phyloP scores from a whole-genome alignment of 37 sponge, comb jelly and placozoan species.

The Lycopodina hypogea region DNA sequence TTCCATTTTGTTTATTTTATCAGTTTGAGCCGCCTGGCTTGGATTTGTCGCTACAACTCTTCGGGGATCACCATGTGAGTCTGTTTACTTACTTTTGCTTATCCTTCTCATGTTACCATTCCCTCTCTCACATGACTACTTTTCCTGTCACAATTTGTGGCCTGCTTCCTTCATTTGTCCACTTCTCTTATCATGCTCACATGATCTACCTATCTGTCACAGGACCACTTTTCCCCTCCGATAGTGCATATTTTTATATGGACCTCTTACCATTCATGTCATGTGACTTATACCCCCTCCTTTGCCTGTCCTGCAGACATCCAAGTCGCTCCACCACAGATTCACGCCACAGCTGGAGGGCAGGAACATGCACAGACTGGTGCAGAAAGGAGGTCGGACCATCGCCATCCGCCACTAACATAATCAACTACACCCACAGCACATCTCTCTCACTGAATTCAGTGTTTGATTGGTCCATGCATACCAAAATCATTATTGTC shows the following conservation, averaged over 20 bases:
- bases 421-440: not conserved
- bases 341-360: conserved; percentile 15
- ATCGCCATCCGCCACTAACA: conserved; percentile 13
- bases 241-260: too few relatives aligned
- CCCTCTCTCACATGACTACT: too few relatives aligned
- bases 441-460: not conserved
- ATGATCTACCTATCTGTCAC: too few relatives aligned
- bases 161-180: too few relatives aligned
- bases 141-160: too few relatives aligned
- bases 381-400: conserved; percentile 19
- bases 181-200: too few relatives aligned
- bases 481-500: too few relatives aligned
- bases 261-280: too few relatives aligned
- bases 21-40: conserved; percentile 30
- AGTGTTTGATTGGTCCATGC: too few relatives aligned
- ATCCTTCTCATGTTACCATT: not conserved
- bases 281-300: not conserved
- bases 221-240: too few relatives aligned
- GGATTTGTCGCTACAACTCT: conserved; percentile 15
- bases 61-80: conserved; percentile 36
- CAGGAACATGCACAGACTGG: not conserved
- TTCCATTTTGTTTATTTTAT: not conserved
- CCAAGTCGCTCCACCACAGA: conserved; percentile 18
- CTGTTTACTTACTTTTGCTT: not conserved
- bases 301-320: conserved; percentile 4